Base-by-base conservation (phyloP, 1,140 invertebrate species). In the Octopus sinensis region DNA sequence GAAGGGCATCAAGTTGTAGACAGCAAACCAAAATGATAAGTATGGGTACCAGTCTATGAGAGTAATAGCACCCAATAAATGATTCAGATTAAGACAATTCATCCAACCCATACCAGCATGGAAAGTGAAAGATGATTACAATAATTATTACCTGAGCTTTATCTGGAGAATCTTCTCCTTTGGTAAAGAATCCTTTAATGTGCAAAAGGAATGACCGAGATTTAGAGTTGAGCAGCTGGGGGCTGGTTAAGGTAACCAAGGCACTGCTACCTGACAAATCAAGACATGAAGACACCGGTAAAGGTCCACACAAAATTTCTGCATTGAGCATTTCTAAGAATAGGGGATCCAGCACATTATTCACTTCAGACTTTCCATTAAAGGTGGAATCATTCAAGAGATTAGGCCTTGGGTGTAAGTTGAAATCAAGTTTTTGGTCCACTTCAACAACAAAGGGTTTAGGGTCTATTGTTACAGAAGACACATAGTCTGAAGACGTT, bases 281-380 rank as follows among this genome's bases (percentile, higher is more conserved):
- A 82, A 97, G 92, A 83, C 94, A 95, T 2, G 94, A 93, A 10
- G 94, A 93, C 5, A 97, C 91, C 86, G 94, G 93, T 3, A 97
- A 92, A 9, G 96, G 96, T 4, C 96, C 96, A 81, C 96, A 96
- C 10, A 97, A 89, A 80, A 97, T 95, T 88, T 97, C 96, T 1
- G 95, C 95, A 91, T 96, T 96, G 86, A 96, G 95, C 12, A 94
- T 93, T 83, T 94, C 93, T 62, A 96, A 91, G 90, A 96, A 97
- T 89, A 95, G 95, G 80, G 95, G 94, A 79, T 89, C 86, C 30
- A 82, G 68, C n/a, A 96, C 94, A 30, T 95, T 95, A 91, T 96
- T 96, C 51, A 53, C 52, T 84, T 82, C 54, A 13, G 68, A 73
- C 17, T 73, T 73, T 4, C 17, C 17, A 13, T 43, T 43, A 51